Evolutionary conservation across 2,888 invertebrate species (phyloP).

Genomic region (Diogma glabrata): DNA sequence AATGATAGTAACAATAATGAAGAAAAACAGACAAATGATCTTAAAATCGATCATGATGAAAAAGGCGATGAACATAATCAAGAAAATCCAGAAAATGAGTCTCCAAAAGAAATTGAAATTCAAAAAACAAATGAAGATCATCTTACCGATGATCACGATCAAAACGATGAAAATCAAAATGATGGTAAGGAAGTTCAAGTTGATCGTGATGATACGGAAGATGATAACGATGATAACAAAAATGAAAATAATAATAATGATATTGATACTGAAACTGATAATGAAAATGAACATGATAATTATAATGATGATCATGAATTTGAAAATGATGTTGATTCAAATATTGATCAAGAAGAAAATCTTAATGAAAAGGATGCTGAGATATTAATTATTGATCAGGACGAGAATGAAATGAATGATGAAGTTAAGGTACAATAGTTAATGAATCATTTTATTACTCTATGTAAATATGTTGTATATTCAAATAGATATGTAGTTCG

Average conservation of each 20-base stretch:
- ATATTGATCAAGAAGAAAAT: constrained; percentile 20
- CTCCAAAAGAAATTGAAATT: too few species aligned
- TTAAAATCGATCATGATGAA: not conserved
- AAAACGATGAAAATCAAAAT: too few species aligned
- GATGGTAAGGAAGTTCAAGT: constrained; percentile 16
- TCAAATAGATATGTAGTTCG: too few species aligned
- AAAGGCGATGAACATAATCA: not conserved
- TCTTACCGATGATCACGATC: not conserved
- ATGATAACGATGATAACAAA: too few species aligned
- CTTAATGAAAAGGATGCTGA: constrained; percentile 20
- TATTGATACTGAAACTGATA: constrained; percentile 18
- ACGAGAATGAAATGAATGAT: too few species aligned
- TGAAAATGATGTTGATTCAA: constrained; percentile 18
- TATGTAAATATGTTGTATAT: too few species aligned
- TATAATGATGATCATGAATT: constrained; percentile 18
- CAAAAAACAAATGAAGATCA: too few species aligned
- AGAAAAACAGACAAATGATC: not conserved
- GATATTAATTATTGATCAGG: constrained; percentile 26
- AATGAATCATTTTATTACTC: too few species aligned
- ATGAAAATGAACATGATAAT: constrained; percentile 14
- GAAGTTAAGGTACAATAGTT: too few species aligned
- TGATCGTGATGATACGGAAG: constrained; percentile 13
- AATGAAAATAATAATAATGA: too few species aligned
- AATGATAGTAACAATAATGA: too few species aligned
- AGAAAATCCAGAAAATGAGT: too few species aligned